phyloP scores from a whole-genome alignment of 2,113 vertebrate genomes.

The Polyodon spathula region DNA sequence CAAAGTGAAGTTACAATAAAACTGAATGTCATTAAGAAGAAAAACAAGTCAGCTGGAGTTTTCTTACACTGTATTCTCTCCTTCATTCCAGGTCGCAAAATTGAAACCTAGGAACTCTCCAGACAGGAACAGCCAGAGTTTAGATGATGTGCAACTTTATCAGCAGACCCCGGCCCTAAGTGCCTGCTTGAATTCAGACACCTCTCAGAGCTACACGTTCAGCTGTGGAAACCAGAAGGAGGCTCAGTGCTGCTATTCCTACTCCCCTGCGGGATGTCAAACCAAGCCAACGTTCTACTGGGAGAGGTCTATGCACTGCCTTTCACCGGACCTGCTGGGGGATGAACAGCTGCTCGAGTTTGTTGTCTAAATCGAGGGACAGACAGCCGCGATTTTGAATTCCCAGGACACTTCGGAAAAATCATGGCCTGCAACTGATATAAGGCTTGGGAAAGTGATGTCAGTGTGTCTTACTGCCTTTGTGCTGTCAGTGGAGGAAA shows the following conservation, averaged over 20 bases:
- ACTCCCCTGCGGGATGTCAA: conserved; percentile 48
- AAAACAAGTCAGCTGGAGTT: too few relatives aligned
- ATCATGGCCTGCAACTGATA: not conserved
- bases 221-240: conserved; percentile 48
- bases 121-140: conserved; percentile 61
- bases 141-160: conserved; percentile 54
- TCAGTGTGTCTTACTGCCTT: too few relatives aligned
- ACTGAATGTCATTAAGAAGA: not conserved
- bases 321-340: conserved; percentile 62
- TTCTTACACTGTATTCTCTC: not conserved
- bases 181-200: conserved; percentile 42
- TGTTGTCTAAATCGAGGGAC: conserved; percentile 33
- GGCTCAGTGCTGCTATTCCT: conserved; percentile 40
- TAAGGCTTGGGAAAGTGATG: not conserved
- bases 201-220: conserved; percentile 61
- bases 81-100: conserved; percentile 36
- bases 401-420: not conserved
- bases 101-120: conserved; percentile 28
- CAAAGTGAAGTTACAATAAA: not conserved
- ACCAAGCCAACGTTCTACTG: conserved; percentile 60
- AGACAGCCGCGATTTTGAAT: not conserved
- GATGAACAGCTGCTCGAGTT: conserved; percentile 59
- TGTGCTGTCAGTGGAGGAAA: not conserved
- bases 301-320: conserved; percentile 62
- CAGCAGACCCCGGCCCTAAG: conserved; percentile 39